A percentile compares a stretch with the other conserved stretches of the same genome.
Conservation (phyloP, 2,113 vertebrate species). For the Caretta caretta region DNA sequence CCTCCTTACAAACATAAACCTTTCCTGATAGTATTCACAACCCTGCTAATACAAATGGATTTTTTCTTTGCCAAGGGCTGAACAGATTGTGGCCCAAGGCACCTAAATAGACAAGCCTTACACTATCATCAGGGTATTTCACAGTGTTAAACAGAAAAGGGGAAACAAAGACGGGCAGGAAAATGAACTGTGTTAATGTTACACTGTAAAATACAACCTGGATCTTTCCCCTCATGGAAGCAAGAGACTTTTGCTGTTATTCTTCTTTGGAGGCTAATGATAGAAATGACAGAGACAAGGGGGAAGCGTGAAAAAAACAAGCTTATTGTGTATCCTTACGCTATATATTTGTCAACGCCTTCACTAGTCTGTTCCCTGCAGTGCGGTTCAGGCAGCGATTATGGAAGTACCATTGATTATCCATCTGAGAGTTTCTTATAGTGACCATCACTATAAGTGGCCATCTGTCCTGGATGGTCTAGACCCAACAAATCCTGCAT, state of each 20-base stretch:
- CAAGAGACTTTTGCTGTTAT: background rate
- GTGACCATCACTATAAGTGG: background rate
- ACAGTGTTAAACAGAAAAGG: background rate
- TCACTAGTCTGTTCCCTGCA: background rate
- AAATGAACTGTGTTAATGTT: background rate
- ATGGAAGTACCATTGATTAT: background rate
- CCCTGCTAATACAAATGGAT: background rate
- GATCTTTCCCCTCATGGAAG: background rate
- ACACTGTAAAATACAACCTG: accelerated
- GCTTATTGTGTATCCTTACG: background rate
- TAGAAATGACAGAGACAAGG: background rate
- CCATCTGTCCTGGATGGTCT: too few species aligned
- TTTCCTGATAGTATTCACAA: background rate
- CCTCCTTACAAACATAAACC: background rate
- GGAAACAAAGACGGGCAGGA: background rate
- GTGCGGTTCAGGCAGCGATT: background rate
- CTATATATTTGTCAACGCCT: background rate
- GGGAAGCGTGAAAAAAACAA: background rate
- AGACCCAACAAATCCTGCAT: too few species aligned
- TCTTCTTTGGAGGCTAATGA: background rate
- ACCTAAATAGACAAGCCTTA: background rate
- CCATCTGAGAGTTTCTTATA: background rate
- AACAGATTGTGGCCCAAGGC: accelerated
- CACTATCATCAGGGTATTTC: background rate
- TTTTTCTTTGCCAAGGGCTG: background rate